These are phyloP conservation scores for Corynorhinus townsendii DNA, from an alignment of 2,113 vertebrate species.

Conservation along the genomic window DNA sequence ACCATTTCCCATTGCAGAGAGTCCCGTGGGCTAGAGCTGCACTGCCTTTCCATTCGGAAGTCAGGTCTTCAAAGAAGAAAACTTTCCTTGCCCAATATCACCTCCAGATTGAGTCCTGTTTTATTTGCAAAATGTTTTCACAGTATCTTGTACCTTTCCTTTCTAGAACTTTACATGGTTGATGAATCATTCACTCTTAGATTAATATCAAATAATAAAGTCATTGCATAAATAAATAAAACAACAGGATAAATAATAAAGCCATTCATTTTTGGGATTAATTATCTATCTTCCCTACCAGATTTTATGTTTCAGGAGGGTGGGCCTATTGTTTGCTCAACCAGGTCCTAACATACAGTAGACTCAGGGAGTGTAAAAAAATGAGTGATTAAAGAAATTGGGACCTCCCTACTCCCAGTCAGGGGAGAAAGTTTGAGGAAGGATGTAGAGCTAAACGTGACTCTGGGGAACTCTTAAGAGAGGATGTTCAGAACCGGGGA, in stretches of 20 bases:
- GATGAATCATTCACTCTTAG: neutral
- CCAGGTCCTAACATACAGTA: neutral
- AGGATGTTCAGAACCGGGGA: neutral
- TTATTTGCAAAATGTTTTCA: neutral
- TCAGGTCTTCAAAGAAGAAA: neutral
- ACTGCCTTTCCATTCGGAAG: neutral
- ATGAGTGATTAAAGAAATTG: neutral
- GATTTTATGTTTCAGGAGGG: neutral
- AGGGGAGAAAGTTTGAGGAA: neutral
- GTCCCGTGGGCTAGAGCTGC: neutral
- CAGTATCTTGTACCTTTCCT: neutral
- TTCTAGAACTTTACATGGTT: neutral
- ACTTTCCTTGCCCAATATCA: neutral
- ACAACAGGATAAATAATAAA: neutral
- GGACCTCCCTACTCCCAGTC: neutral
- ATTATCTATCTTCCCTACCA: neutral
- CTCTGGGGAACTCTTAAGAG: neutral
- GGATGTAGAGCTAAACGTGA: too few species aligned
- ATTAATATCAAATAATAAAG: neutral
- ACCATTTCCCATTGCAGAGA: neutral
- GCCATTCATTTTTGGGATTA: neutral
- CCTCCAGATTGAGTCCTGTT: neutral
- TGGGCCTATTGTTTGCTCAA: neutral
- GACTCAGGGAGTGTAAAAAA: neutral
- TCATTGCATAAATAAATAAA: neutral